Conservation (phyloP, 2,888 invertebrate species). For the Volucella bombylans region DNA sequence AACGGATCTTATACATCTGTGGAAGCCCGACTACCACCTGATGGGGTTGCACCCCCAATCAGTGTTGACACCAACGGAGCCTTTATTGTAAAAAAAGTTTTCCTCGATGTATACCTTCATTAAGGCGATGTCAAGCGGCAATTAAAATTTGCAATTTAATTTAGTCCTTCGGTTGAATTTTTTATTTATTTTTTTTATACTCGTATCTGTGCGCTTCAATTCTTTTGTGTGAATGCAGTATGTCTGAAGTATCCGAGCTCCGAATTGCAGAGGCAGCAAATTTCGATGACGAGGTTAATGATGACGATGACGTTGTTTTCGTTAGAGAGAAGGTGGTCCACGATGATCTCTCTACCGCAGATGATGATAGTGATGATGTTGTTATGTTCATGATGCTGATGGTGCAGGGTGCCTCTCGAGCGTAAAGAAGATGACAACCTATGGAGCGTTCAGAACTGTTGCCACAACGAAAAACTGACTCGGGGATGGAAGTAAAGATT, state of each 20-base stretch:
- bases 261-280: slow-evolving; percentile 2
- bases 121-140: slow-evolving; percentile 40
- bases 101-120: slow-evolving; percentile 35
- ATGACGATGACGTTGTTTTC: slow-evolving; percentile 2
- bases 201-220: not conserved
- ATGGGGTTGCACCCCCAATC: too few species aligned
- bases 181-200: not conserved
- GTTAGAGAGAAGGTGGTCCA: not conserved
- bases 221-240: slow-evolving; percentile 29
- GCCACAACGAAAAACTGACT: not conserved
- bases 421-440: slow-evolving; percentile 44
- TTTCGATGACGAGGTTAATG: slow-evolving; percentile 17
- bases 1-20: too few species aligned
- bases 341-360: slow-evolving; percentile 14
- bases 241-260: slow-evolving; percentile 10
- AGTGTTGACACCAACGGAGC: too few species aligned
- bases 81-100: not conserved
- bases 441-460: not conserved
- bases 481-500: slow-evolving; percentile 30
- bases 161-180: slow-evolving; percentile 11
- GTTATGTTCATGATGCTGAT: slow-evolving; percentile 5
- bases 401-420: slow-evolving; percentile 17
- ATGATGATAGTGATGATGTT: not conserved
- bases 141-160: slow-evolving; percentile 49
- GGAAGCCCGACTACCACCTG: too few species aligned